Conservation (phyloP, 1,140 invertebrate genomes). For the Meloidogyne floridensis region DNA sequence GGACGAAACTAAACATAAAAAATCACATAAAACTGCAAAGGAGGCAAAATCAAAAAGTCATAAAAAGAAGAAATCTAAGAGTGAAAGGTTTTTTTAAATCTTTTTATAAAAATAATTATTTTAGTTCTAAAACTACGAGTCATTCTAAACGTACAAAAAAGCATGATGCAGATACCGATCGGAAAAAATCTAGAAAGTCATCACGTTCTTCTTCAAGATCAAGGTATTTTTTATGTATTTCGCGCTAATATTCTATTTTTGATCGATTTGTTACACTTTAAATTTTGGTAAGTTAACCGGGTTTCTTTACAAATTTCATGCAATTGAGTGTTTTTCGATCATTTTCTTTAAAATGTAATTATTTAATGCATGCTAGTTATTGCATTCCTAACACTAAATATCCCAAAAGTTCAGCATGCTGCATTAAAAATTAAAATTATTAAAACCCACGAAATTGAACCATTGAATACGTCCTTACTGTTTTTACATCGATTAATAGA, state of each 20-base stretch:
- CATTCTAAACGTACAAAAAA: background rate
- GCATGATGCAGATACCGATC: background rate
- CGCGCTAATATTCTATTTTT: background rate
- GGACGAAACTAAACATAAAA: background rate
- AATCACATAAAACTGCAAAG: background rate
- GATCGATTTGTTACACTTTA: background rate
- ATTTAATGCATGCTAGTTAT: no score
- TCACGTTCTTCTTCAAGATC: background rate
- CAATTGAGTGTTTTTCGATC: no score
- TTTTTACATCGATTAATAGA: no score
- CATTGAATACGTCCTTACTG: no score
- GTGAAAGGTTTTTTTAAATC: background rate
- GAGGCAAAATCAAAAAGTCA: background rate
- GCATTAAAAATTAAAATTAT: no score
- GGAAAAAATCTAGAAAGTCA: background rate
- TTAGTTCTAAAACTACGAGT: background rate
- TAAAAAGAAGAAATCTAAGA: constrained; percentile 1
- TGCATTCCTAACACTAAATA: no score
- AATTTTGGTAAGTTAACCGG: no score
- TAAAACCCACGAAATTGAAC: no score
- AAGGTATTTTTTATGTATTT: background rate
- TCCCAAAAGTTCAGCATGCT: no score
- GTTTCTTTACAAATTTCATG: no score
- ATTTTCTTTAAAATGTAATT: no score
- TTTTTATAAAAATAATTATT: background rate